A percentile compares a stretch with the other conserved stretches of the same genome.
Evolutionary conservation across 1,140 invertebrate genomes (phyloP).

Genomic region (Diorhabda sublineata): DNA sequence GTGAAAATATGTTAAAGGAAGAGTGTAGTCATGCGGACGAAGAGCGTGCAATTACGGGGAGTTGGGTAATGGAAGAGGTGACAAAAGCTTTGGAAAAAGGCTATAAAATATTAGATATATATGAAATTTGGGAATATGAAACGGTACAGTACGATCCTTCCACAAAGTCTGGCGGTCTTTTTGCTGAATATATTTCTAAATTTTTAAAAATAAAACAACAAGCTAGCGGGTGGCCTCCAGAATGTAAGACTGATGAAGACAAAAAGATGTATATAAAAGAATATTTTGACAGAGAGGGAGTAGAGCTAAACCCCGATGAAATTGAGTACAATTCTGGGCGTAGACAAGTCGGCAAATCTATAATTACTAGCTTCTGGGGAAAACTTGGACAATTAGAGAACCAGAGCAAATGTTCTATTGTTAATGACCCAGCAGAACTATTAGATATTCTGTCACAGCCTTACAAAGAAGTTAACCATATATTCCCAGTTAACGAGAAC

Average conservation of each 20-base stretch:
- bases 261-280: constrained; percentile 24
- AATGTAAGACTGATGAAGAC: constrained; percentile 33
- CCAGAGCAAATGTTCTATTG: neutral
- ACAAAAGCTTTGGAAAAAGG: constrained; percentile 35
- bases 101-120: constrained; percentile 22
- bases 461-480: too few species aligned
- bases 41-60: constrained; percentile 42
- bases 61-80: constrained; percentile 45
- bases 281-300: constrained; percentile 41
- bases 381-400: constrained; percentile 23
- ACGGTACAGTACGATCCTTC: constrained; percentile 14
- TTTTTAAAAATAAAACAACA: constrained; percentile 46
- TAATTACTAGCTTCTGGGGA: too few species aligned
- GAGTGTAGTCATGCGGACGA: constrained; percentile 34
- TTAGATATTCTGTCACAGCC: too few species aligned
- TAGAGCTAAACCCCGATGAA: too few species aligned
- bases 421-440: too few species aligned
- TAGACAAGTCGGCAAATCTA: too few species aligned
- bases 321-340: too few species aligned
- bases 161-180: constrained; percentile 29
- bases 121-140: constrained; percentile 25
- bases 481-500: too few species aligned
- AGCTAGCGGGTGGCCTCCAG: constrained; percentile 37
- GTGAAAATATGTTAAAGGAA: constrained; percentile 16
- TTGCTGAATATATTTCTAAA: constrained; percentile 37